Evolutionary conservation across 2,797 vertebrate species (phyloP), one percentile per base, ranked within the genome.

Genomic region (Sphaeramia orbicularis): DNA sequence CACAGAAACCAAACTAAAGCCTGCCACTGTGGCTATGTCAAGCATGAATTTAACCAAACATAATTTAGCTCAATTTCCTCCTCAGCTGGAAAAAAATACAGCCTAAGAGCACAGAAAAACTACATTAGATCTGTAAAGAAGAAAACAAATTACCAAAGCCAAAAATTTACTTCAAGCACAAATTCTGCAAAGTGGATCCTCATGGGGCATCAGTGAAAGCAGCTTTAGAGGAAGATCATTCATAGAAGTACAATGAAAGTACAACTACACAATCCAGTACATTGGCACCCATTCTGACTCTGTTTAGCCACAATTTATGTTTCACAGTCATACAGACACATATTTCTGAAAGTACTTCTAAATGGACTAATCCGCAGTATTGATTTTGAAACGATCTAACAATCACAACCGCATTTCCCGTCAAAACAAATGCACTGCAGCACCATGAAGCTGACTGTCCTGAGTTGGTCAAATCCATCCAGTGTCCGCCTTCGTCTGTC

Each of bases 381-480:
- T 53, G 41, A 53, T 9, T 37, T 13, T 37, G 38, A 55, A 32
- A 47, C 13, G 1, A 19, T 27, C 38, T 47, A 42, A 50, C n/a
- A 58, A 59, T 32, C 45, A n/a, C 52, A 51, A 30, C 9, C 30
- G 44, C 40, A 30, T 27, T 15, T 40, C 41, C 58, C 65, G 76
- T 75, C 73, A 76, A 38, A 76, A 59, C 53, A 68, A 66, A 64
- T 16, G 37, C 52, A 56, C 55, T 62, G 68, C 53, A 78, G 58
- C 58, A 10, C 7, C 16, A 2, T 37, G 49, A 10, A 76, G 27
- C 48, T 9, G 10, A 32, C 49, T 58, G 19, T 15, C 48, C 43
- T n/a, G 16, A 38, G n/a, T 38, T 40, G 30, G 10, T 8, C 8
- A 27, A 5, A 27, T 6, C 24, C 38, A 45, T 7, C 4, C 10